Conservation (phyloP, 2,888 invertebrate species). For the Macaria liturata region DNA sequence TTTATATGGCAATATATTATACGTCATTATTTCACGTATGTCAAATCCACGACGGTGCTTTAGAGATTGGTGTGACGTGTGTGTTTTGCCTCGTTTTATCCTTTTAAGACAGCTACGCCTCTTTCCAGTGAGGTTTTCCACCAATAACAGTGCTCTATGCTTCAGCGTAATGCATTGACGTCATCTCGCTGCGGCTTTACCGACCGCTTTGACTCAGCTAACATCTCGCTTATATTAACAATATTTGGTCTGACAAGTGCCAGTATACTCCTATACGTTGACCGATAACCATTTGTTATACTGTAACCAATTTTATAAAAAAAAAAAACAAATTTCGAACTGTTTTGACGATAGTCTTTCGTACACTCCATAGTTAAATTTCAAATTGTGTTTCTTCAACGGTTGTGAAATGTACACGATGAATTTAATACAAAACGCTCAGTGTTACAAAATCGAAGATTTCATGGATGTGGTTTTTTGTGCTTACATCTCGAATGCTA, state of each 20-base stretch:
- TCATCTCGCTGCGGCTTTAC: constrained; percentile 34
- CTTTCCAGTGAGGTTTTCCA: constrained; percentile 23
- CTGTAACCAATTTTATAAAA: not conserved
- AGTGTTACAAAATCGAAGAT: constrained; percentile 63
- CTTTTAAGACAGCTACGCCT: constrained; percentile 22
- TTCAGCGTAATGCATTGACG: constrained; percentile 35
- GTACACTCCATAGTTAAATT: too few relatives aligned
- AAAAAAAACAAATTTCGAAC: too few relatives aligned
- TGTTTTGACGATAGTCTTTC: too few relatives aligned
- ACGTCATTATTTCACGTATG: constrained; percentile 12
- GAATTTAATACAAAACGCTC: constrained; percentile 42
- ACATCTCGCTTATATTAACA: constrained; percentile 34
- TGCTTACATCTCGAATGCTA: constrained; percentile 58
- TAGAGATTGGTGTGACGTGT: constrained; percentile 15
- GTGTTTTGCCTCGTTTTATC: constrained; percentile 5
- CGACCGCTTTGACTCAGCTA: constrained; percentile 32
- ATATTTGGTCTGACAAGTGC: constrained; percentile 21
- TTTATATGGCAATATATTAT: not conserved
- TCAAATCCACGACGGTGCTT: constrained; percentile 8
- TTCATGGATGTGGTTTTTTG: constrained; percentile 76
- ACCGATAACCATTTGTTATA: constrained; percentile 12
- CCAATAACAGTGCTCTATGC: constrained; percentile 29
- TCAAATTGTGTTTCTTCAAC: too few relatives aligned
- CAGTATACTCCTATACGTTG: constrained; percentile 27
- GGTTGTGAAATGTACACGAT: constrained; percentile 58